phyloP scores from a whole-genome alignment of 2,113 vertebrate species.

The Malaclemys terrapin region DNA sequence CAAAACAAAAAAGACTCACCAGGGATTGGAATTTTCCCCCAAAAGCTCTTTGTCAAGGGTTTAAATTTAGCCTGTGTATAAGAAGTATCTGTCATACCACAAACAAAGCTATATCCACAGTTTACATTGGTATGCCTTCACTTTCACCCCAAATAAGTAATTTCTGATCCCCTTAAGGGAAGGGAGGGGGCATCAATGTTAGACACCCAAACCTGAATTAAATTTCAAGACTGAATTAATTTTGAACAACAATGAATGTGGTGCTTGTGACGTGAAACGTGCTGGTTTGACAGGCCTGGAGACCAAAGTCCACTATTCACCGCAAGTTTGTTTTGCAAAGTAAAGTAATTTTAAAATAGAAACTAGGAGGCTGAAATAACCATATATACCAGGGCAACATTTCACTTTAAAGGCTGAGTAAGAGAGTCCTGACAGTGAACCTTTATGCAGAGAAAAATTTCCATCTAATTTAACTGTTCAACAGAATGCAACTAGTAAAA shows the following conservation, averaged over 20 bases:
- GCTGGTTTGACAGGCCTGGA: rapidly evolving
- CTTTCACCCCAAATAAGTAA: not conserved
- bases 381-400: not conserved
- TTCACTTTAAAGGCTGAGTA: not conserved
- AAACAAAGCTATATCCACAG: not conserved
- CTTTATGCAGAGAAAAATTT: conserved; percentile 31
- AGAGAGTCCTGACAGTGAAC: not conserved
- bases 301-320: not conserved
- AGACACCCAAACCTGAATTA: not conserved
- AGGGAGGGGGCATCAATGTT: not conserved
- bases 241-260: not conserved
- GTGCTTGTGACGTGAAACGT: not conserved
- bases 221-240: not conserved
- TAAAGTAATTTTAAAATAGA: conserved; percentile 7
- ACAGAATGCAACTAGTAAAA: conserved; percentile 26
- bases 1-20: too few species aligned
- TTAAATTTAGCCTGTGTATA: too few species aligned
- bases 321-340: not conserved
- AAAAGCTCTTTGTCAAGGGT: too few species aligned
- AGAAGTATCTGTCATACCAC: not conserved
- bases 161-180: not conserved
- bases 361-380: not conserved
- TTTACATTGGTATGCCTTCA: not conserved
- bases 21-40: too few species aligned
- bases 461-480: conserved; percentile 23